These are phyloP conservation scores for Micromys minutus DNA, from an alignment of 2,113 vertebrate genomes.

Conservation along the genomic window DNA sequence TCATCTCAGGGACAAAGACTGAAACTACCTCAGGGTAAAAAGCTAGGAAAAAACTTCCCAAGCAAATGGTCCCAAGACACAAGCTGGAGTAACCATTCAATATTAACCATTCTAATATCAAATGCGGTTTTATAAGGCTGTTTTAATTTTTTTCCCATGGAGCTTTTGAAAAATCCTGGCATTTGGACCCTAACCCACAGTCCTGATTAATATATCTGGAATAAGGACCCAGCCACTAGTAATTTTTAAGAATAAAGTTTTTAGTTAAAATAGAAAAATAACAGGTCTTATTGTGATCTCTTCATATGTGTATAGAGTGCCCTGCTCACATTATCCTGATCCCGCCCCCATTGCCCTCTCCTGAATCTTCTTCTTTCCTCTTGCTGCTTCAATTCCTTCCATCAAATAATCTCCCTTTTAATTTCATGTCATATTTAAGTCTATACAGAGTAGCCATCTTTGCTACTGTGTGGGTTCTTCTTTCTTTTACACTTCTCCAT, in stretches of 20 bases:
- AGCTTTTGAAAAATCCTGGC: not conserved
- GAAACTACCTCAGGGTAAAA: too few relatives aligned
- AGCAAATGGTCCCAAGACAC: too few relatives aligned
- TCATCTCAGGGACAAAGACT: too few relatives aligned
- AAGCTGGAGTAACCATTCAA: too few relatives aligned
- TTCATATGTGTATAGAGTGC: not conserved
- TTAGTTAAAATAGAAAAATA: not conserved
- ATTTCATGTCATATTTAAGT: not conserved
- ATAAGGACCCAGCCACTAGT: not conserved
- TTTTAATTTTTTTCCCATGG: not conserved
- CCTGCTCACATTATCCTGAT: not conserved
- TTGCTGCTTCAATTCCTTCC: not conserved
- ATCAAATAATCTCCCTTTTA: not conserved
- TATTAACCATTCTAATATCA: too few relatives aligned
- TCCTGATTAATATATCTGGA: not conserved
- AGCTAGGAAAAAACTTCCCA: too few relatives aligned
- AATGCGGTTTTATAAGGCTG: not conserved
- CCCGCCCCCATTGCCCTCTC: not conserved
- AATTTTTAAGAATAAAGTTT: not conserved
- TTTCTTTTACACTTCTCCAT: too few relatives aligned
- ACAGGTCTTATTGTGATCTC: not conserved
- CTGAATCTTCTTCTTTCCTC: not conserved
- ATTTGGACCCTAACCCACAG: not conserved
- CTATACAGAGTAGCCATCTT: not conserved
- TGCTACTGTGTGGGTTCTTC: too few relatives aligned